Evolutionary conservation across 2,113 vertebrate species (phyloP), one percentile per base, ranked within the genome.

Genomic region (Nasalis larvatus): DNA sequence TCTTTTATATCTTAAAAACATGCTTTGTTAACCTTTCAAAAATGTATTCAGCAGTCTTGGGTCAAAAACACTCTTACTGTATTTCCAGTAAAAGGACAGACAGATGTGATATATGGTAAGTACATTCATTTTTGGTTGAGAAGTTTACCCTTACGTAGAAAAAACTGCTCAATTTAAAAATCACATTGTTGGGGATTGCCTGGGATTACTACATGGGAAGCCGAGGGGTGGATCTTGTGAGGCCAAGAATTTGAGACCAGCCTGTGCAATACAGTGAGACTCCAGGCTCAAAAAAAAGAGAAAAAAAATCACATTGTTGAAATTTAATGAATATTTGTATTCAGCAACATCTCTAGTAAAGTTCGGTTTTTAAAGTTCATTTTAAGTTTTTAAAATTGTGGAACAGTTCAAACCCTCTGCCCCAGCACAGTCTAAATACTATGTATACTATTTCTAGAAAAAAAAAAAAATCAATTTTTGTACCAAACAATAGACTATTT

Each of bases 91-190:
- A 81, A 85, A 60, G 42, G 27, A 21, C 9, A 91, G 18, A 12
- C 32, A 47, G 49, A 30, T 60, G 40, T 27, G 47, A 14, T 27
- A 14, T 25, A 66, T 56, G 11, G 27, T 10, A 82, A 21, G 47
- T 21, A 58, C 25, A 68, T 80, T 17, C 52, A 23, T 49, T 71
- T 96, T 89, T 92, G n/a, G 5, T 78, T 40, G 25, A 95, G 6
- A 96, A 37, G 16, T 84, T 96, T 60, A 76, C 89, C 86, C 32
- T 13, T 30, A 14, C 11, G 17, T 66, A 63, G 21, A 54, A 78
- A 84, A 96, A 94, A 58, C 1, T 20, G 32, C 8, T 88, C 58
- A n/a, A 58, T 86, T 83, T 92, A 74, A 93, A 63, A 97, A 74
- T 84, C 66, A 68, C 32, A n/a, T 68, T 68, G 66, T 17, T 18